phyloP scores from a whole-genome alignment of 2,797 vertebrate genomes.

The Gila robusta region DNA sequence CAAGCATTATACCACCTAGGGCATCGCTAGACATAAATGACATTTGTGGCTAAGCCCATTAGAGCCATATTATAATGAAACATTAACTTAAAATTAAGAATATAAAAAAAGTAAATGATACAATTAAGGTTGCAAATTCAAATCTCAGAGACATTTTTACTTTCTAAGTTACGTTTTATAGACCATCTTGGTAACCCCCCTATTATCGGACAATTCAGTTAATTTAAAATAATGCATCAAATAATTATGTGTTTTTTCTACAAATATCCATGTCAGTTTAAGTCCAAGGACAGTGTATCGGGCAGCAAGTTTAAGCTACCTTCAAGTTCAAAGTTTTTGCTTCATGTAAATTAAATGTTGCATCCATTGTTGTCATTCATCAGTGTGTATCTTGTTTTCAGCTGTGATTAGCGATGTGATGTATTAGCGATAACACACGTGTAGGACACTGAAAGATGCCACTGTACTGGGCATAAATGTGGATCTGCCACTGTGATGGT shows the following conservation, averaged over 20 bases:
- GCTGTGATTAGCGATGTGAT: too few species aligned
- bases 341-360: neutral
- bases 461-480: slow-evolving; percentile 7
- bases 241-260: neutral
- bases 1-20: neutral
- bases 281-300: neutral
- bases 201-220: neutral
- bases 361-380: neutral
- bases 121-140: neutral
- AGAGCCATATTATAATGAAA: neutral
- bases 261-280: neutral
- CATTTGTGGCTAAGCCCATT: slow-evolving; percentile 5
- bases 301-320: neutral
- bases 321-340: neutral
- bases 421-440: neutral
- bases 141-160: neutral
- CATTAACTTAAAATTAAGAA: neutral
- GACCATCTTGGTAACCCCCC: neutral
- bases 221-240: neutral
- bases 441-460: neutral
- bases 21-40: neutral
- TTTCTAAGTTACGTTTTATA: neutral
- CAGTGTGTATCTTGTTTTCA: neutral
- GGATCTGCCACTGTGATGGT: neutral
- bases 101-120: neutral